Evolutionary conservation across 2,113 vertebrate species (phyloP).

Genomic region (Regulus satrapa): DNA sequence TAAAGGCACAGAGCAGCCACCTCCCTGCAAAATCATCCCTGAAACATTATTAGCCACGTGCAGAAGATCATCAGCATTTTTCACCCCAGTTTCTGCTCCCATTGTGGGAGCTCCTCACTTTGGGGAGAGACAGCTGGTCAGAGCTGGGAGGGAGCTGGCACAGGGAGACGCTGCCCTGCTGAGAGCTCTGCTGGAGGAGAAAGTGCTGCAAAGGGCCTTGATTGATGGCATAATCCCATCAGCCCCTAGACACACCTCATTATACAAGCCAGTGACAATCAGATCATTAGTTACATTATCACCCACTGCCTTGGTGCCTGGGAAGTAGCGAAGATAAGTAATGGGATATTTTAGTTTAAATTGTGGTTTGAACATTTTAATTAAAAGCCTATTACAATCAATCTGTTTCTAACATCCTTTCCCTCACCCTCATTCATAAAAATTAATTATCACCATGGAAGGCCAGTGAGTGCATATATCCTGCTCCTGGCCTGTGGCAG

Average conservation of each 20-base stretch:
- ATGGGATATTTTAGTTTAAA: slow-evolving; percentile 30
- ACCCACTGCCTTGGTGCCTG: not conserved
- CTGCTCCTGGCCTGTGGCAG: not conserved
- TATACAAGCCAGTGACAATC: not conserved
- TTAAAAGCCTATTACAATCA: slow-evolving; percentile 21
- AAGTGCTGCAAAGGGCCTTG: fast-evolving
- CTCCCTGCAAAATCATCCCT: not conserved
- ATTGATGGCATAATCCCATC: not conserved
- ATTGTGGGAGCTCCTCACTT: not conserved
- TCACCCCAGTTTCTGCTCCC: not conserved
- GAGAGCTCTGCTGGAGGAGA: not conserved
- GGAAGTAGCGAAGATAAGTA: not conserved
- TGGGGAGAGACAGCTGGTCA: not conserved
- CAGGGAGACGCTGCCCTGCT: not conserved
- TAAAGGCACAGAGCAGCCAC: not conserved
- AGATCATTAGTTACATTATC: slow-evolving; percentile 4
- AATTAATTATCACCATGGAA: not conserved
- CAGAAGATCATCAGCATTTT: not conserved
- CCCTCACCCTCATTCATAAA: not conserved
- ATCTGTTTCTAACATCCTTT: slow-evolving; percentile 10
- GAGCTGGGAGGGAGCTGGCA: not conserved
- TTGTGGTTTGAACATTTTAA: not conserved
- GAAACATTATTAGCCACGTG: not conserved
- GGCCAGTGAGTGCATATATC: not conserved
- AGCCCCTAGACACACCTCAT: not conserved